These are phyloP conservation scores for Gouania willdenowi DNA, from an alignment of 2,797 vertebrate species.

Conservation along the genomic window DNA sequence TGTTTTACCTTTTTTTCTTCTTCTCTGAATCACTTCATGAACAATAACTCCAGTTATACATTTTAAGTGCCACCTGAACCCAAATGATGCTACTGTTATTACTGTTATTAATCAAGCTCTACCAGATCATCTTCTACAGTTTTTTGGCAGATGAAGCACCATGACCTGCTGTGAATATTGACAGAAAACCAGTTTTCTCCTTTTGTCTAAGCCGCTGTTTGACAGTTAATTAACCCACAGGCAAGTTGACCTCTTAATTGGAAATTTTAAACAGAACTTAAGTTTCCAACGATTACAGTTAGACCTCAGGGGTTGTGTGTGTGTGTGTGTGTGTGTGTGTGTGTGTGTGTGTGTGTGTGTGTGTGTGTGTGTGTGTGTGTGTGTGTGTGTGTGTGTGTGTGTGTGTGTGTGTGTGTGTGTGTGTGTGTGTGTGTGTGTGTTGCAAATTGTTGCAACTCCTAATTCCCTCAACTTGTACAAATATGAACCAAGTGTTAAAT, in stretches of 20 bases:
- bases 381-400: conserved; percentile 1
- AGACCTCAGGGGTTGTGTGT: conserved; percentile 18
- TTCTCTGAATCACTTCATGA: too few relatives aligned
- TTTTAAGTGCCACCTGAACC: conserved; percentile 5
- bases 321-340: conserved; percentile 1
- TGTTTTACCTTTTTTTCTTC: too few relatives aligned
- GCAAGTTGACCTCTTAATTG: neutral
- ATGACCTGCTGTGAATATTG: conserved; percentile 20
- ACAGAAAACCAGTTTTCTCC: conserved; percentile 4
- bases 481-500: conserved; percentile 36
- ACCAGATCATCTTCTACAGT: conserved; percentile 9
- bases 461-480: conserved; percentile 6
- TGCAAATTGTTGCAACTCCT: conserved; percentile 11
- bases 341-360: conserved; percentile 3
- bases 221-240: conserved; percentile 19
- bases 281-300: conserved; percentile 5
- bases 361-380: conserved; percentile 7
- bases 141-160: conserved; percentile 24
- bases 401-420: neutral
- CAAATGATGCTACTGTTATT: conserved; percentile 6
- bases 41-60: conserved; percentile 25
- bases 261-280: neutral
- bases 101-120: conserved; percentile 1
- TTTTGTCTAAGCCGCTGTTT: conserved; percentile 10
- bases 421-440: conserved; percentile 4